Percentiles rank a stretch among this genome's conserved stretches.
Conservation (phyloP, 2,113 vertebrate genomes). For the Zingel zingel region DNA sequence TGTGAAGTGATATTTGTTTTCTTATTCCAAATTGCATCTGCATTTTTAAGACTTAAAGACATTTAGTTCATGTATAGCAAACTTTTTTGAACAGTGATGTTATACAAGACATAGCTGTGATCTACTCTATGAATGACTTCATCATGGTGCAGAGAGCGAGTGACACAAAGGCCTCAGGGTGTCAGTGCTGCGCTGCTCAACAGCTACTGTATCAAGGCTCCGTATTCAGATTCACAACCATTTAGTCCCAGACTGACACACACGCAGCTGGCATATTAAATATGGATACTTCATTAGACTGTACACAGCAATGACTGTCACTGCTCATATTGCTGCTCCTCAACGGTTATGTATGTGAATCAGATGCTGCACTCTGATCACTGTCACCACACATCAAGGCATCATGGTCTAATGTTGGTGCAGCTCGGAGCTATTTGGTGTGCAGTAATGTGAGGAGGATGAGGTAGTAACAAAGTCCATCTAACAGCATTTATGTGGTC, state of each 20-base stretch:
- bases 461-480: slow-evolving; percentile 34
- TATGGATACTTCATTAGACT: slow-evolving; percentile 68
- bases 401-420: slow-evolving; percentile 1
- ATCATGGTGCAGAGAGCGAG: slow-evolving; percentile 5
- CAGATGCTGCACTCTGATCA: background rate
- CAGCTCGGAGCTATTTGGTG: slow-evolving; percentile 28
- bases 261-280: slow-evolving; percentile 48
- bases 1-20: slow-evolving; percentile 8
- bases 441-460: slow-evolving; percentile 26
- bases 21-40: background rate
- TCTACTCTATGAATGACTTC: background rate
- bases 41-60: background rate
- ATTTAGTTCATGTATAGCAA: background rate
- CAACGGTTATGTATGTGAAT: slow-evolving; percentile 18
- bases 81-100: background rate
- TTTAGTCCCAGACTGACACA: slow-evolving; percentile 27
- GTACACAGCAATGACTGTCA: slow-evolving; percentile 5
- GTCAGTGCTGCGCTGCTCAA: slow-evolving; percentile 54
- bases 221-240: slow-evolving; percentile 16
- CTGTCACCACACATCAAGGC: slow-evolving; percentile 44
- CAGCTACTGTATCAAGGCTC: background rate
- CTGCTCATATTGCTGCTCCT: slow-evolving; percentile 22
- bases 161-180: slow-evolving; percentile 60
- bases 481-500: slow-evolving; percentile 15
- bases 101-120: background rate